Evolutionary conservation across 2,888 invertebrate species (phyloP).

Genomic region (Limnephilus marmoratus): DNA sequence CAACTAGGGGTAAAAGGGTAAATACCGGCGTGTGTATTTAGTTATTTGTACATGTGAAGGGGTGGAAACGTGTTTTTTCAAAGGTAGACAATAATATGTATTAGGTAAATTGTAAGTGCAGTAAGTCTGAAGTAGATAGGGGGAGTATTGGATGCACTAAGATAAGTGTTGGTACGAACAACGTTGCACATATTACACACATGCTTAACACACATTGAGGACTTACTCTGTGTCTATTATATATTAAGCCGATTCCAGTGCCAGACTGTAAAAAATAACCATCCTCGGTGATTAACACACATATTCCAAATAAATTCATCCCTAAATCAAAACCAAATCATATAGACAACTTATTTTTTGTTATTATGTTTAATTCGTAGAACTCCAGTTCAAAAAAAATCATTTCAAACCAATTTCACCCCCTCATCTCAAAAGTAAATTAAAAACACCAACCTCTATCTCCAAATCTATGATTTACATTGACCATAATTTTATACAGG

Average conservation of each 20-base stretch:
- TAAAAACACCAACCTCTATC: too few relatives aligned
- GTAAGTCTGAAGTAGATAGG: neutral
- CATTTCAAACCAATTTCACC: too few relatives aligned
- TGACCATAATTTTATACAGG: too few relatives aligned
- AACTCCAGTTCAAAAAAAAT: too few relatives aligned
- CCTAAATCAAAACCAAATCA: neutral
- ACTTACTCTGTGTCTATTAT: constrained; percentile 56
- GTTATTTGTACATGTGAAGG: neutral
- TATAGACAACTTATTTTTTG: neutral
- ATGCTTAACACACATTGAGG: constrained; percentile 6
- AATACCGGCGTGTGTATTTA: neutral
- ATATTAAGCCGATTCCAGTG: constrained; percentile 57
- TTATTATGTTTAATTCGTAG: too few relatives aligned
- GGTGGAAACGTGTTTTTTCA: neutral
- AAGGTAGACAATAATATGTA: neutral
- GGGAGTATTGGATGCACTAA: neutral
- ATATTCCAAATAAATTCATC: neutral
- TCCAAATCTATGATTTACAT: too few relatives aligned
- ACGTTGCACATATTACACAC: neutral
- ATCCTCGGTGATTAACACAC: neutral
- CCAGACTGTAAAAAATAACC: constrained; percentile 51
- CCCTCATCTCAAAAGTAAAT: too few relatives aligned
- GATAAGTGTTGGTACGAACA: neutral
- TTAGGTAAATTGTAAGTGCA: neutral
- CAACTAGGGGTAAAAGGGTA: neutral